phyloP scores from a whole-genome alignment of 2,888 invertebrate species.

The Apamea epomidion region DNA sequence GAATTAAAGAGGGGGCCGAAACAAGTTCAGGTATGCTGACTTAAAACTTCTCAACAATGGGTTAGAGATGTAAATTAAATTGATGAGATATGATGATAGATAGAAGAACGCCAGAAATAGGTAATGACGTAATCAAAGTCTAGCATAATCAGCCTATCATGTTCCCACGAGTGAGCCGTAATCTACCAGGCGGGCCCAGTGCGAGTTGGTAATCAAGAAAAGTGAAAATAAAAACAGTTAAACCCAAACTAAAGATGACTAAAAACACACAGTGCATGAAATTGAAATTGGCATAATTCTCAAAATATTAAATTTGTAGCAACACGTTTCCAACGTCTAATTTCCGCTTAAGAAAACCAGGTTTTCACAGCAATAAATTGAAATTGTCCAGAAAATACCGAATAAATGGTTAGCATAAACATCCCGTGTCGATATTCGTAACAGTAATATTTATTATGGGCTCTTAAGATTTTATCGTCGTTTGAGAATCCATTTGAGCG shows the following conservation, averaged over 20 bases:
- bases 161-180: not conserved
- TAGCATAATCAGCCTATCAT: no score
- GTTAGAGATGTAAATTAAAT: not conserved
- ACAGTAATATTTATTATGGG: constrained; percentile 48
- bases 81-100: not conserved
- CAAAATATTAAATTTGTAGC: not conserved
- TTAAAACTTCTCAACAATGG: no score
- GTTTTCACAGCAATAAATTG: constrained; percentile 36
- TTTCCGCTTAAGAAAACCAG: constrained; percentile 21
- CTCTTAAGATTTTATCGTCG: constrained; percentile 57
- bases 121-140: not conserved
- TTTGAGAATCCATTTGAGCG: constrained; percentile 36
- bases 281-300: not conserved
- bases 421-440: constrained; percentile 37
- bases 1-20: not conserved
- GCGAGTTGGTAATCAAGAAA: not conserved
- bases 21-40: not conserved
- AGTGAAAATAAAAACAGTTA: not conserved
- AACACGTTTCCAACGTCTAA: not conserved
- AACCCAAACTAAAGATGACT: not conserved
- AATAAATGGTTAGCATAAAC: constrained; percentile 42
- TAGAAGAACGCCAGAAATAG: constrained; percentile 1
- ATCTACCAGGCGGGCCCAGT: not conserved
- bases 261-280: not conserved
- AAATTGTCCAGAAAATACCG: constrained; percentile 49